These are phyloP conservation scores for Leptodactylus fuscus DNA, from an alignment of 2,113 vertebrate species.

Conservation along the genomic window DNA sequence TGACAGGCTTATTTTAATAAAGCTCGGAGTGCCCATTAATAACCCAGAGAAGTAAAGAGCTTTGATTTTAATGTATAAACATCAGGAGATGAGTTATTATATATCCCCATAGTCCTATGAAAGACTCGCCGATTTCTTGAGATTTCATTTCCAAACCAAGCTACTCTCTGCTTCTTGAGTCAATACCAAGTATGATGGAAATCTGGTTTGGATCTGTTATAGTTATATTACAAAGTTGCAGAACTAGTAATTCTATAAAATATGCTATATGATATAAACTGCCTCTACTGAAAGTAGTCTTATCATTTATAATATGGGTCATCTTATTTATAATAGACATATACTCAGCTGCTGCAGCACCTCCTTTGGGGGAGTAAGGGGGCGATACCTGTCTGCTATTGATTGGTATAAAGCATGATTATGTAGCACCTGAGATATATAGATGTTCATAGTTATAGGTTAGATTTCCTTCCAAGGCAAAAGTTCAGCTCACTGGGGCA, in stretches of 20 bases:
- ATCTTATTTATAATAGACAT: no score
- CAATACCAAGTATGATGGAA: background rate
- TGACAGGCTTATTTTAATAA: background rate
- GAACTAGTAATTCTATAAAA: background rate
- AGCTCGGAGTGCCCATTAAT: background rate
- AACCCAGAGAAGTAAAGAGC: conserved; percentile 16
- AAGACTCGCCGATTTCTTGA: conserved; percentile 1
- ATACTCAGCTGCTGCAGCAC: no score
- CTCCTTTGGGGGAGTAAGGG: no score
- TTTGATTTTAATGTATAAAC: conserved; percentile 55
- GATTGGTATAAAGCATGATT: no score
- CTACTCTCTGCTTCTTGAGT: background rate
- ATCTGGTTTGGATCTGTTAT: background rate
- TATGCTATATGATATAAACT: no score
- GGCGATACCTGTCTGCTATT: no score
- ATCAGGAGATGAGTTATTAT: conserved; percentile 3
- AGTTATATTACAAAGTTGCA: background rate
- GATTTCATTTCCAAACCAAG: background rate
- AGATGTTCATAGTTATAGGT: no score
- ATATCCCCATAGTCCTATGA: conserved; percentile 42
- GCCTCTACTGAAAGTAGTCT: no score
- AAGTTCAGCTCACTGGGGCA: no score
- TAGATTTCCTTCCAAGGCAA: no score
- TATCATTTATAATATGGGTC: no score
- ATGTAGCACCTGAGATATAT: no score